A percentile compares a stretch with the other conserved stretches of the same genome.
These are phyloP conservation scores for Oikopleura vanhoeffeni DNA, from an alignment of 23 tunicate species.

Conservation along the genomic window DNA sequence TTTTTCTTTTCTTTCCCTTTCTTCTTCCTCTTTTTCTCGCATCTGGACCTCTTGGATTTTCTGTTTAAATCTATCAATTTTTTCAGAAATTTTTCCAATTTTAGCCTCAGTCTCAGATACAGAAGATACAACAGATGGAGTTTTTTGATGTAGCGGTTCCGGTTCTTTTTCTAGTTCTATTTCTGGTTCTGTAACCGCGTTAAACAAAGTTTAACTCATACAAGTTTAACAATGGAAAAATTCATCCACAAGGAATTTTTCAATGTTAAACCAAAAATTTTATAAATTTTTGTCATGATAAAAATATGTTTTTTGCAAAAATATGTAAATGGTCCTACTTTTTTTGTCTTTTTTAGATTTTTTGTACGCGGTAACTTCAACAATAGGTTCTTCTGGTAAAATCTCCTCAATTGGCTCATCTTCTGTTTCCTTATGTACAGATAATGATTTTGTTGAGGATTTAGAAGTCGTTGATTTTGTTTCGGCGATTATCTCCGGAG, in stretches of 20 bases:
- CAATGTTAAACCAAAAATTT: too few relatives aligned
- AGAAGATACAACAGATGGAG: neutral
- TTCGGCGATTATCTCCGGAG: neutral
- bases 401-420: neutral
- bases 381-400: neutral
- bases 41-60: neutral
- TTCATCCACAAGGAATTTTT: too few relatives aligned
- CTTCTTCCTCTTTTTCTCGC: neutral
- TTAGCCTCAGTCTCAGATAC: neutral
- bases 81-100: neutral
- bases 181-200: too few relatives aligned
- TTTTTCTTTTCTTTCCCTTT: neutral
- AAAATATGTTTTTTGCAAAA: too few relatives aligned
- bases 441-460: neutral
- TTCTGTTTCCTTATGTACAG: neutral
- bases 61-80: conserved; percentile 6
- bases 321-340: too few relatives aligned
- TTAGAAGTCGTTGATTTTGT: neutral
- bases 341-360: too few relatives aligned
- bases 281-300: too few relatives aligned
- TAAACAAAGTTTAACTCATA: too few relatives aligned
- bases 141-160: too few relatives aligned
- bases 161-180: neutral
- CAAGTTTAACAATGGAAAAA: too few relatives aligned
- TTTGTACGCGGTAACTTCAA: too few relatives aligned